These are phyloP conservation scores for Saxicola maurus DNA, from an alignment of 2,797 vertebrate species.

Conservation along the genomic window DNA sequence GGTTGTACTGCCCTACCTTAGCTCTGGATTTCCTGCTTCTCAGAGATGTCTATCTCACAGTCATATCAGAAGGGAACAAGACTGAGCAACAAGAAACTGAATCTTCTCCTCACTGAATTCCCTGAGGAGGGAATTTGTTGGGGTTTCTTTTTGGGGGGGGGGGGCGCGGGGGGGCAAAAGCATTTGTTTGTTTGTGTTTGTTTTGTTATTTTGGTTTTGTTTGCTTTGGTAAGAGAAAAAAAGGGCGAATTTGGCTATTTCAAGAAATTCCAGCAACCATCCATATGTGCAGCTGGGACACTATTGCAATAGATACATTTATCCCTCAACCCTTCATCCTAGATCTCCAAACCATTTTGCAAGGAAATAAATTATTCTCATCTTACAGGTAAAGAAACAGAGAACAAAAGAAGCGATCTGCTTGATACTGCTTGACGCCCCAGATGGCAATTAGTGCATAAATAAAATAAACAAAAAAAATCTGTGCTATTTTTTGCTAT, in stretches of 20 bases:
- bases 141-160: not conserved
- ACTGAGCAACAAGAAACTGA: not conserved
- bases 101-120: not conserved
- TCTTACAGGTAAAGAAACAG: not conserved
- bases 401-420: not conserved
- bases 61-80: not conserved
- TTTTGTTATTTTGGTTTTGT: not conserved
- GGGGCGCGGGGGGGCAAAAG: accelerated
- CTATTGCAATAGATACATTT: not conserved
- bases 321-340: not conserved
- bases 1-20: not conserved
- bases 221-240: not conserved
- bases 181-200: not conserved
- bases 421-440: not conserved
- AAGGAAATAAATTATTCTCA: not conserved
- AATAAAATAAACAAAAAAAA: not conserved
- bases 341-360: not conserved
- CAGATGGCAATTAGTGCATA: not conserved
- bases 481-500: not conserved
- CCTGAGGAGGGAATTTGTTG: not conserved
- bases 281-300: not conserved
- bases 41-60: not conserved
- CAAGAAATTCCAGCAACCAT: not conserved
- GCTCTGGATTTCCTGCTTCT: conserved; percentile 16
- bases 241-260: not conserved